Percentiles rank a stretch among this genome's conserved stretches.
Evolutionary conservation across 2,797 vertebrate species (phyloP).

Genomic region (Syndactyla subalaris): DNA sequence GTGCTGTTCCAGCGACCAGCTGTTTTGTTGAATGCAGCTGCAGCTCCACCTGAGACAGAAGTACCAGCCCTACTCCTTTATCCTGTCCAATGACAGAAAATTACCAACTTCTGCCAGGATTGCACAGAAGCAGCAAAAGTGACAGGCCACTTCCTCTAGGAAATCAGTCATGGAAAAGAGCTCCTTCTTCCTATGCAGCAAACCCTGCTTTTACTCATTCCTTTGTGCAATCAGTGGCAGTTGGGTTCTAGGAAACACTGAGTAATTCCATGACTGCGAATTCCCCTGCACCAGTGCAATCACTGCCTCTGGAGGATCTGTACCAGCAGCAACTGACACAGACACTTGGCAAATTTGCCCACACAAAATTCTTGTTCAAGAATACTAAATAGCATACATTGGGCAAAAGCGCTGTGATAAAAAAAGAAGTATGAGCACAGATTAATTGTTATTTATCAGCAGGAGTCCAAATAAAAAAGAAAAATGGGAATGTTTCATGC

Average conservation of each 20-base stretch:
- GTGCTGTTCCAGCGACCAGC: background rate
- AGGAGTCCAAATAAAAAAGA: background rate
- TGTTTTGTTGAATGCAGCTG: background rate
- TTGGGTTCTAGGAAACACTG: background rate
- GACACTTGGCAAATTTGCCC: background rate
- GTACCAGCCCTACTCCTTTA: background rate
- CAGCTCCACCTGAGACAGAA: background rate
- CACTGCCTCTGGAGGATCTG: background rate
- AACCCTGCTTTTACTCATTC: background rate
- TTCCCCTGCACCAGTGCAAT: background rate
- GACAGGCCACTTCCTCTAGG: fast-evolving
- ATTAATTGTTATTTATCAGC: background rate
- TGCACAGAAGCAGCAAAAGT: background rate
- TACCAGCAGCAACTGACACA: background rate
- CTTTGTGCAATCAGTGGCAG: background rate
- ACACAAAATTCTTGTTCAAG: background rate
- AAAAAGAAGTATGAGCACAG: background rate
- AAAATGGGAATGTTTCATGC: background rate
- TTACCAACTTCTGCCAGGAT: background rate
- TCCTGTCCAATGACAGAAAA: background rate
- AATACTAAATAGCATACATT: background rate
- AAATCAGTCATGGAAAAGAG: background rate
- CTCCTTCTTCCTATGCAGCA: background rate
- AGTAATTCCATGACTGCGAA: background rate
- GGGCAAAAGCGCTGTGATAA: background rate